These are phyloP conservation scores for Ammodytes dubius DNA, from an alignment of 2,113 vertebrate genomes.

Conservation along the genomic window DNA sequence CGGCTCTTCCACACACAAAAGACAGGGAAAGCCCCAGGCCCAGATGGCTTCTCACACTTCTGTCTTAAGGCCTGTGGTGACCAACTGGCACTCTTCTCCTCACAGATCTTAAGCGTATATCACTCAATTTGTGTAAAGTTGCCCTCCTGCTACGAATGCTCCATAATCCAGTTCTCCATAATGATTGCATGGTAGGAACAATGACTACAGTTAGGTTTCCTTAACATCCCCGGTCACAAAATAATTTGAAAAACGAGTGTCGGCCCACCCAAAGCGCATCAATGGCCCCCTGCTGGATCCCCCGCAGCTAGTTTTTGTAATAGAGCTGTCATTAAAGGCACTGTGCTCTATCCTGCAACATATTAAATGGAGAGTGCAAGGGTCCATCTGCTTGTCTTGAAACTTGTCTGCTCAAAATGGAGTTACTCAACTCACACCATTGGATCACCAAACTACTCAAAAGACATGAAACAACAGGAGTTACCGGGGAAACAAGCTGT, in stretches of 20 bases:
- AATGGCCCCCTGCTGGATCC: constrained; percentile 19
- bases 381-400: neutral
- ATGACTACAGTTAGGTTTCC: neutral
- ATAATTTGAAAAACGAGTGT: constrained; percentile 21
- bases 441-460: neutral
- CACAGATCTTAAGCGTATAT: constrained; percentile 40
- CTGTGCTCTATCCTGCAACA: constrained; percentile 4
- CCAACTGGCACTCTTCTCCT: constrained; percentile 43
- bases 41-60: constrained; percentile 35
- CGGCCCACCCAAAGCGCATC: constrained; percentile 17
- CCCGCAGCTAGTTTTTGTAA: constrained; percentile 36
- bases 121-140: constrained; percentile 31
- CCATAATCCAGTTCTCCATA: neutral
- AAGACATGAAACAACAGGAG: neutral
- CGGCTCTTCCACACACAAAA: constrained; percentile 2
- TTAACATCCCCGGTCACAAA: constrained; percentile 8
- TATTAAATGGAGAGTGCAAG: constrained; percentile 9
- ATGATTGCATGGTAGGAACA: constrained; percentile 1
- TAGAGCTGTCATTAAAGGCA: constrained; percentile 35
- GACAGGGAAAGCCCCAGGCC: constrained; percentile 17
- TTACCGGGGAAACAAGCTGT: neutral
- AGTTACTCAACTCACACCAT: neutral
- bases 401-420: neutral
- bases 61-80: constrained; percentile 40
- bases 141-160: neutral